Evolutionary conservation across 2,888 invertebrate genomes (phyloP), one percentile per base, ranked within the genome.

Genomic region (Yponomeuta malinellus): DNA sequence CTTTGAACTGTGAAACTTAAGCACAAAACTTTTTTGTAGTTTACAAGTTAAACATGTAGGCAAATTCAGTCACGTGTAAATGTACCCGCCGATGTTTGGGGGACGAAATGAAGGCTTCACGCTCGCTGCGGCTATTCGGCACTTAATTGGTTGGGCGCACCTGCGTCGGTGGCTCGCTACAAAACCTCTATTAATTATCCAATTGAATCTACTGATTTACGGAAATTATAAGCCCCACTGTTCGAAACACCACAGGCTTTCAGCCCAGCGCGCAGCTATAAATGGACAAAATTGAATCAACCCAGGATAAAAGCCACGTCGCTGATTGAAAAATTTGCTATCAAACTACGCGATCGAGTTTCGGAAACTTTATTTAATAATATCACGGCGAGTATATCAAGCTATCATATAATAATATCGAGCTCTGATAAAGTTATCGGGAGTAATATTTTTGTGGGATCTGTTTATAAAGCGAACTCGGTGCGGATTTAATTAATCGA

Each of bases 181-280:
- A 59, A 59, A 59, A 75, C 74, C 74, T 72, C 72, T 72, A 75
- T 78, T 78, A 76, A 79, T 77, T 74, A 75, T 67, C 72, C 72
- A 74, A 77, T 76, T 76, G 74, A 75, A 74, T 73, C 73, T 73
- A 70, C 70, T 31, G 29, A 65, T 65, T 65, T 65, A 65, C 65
- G n/a, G 29, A 31, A 31, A 29, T 31, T 33, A 65, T 65, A 29
- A 12, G n/a, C 5, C 65, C 65, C 29, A 65, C 29, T 65, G 52
- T 59, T 59, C 52, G 52, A 15, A 59, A 59, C 52, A 59, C 52
- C 15, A 59, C 52, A 52, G 52, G 52, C 52, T 52, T 52, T 12
- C 52, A 12, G 8, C 52, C 15, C 52, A 43, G 43, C 52, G 52
- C 52, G 12, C 15, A 59, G 52, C 52, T 59, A 59, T 59, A 15